Evolutionary conservation across 2,113 vertebrate genomes (phyloP).

Genomic region (Nothoprocta perdicaria): DNA sequence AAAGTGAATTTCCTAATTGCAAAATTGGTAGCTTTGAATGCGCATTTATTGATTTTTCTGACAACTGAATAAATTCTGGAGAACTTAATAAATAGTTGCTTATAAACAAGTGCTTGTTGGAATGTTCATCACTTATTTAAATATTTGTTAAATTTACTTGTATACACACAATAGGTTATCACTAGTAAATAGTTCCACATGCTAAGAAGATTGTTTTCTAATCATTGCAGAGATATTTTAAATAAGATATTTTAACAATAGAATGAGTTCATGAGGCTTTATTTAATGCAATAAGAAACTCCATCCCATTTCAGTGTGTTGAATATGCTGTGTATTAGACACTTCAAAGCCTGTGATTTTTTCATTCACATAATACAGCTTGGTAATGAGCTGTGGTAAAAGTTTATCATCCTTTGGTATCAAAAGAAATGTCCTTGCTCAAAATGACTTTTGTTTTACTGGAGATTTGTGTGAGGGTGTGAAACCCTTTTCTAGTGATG

Average conservation of each 20-base stretch:
- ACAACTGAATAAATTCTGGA: not conserved
- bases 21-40: not conserved
- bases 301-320: not conserved
- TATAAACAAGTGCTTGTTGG: not conserved
- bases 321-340: not conserved
- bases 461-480: not conserved
- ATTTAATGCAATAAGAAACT: not conserved
- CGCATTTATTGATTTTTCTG: not conserved
- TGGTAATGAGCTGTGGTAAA: not conserved
- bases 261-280: not conserved
- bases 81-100: not conserved
- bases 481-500: fast-evolving
- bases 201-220: not conserved
- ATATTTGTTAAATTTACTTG: not conserved
- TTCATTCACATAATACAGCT: not conserved
- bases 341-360: not conserved
- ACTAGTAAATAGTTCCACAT: not conserved
- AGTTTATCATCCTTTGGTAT: not conserved
- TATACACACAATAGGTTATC: not conserved
- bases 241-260: not conserved
- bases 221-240: not conserved
- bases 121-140: not conserved
- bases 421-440: not conserved
- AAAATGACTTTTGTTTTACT: not conserved
- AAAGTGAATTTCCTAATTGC: not conserved